Evolutionary conservation across 2,888 invertebrate species (phyloP).

Genomic region (Augochlorella aurata): DNA sequence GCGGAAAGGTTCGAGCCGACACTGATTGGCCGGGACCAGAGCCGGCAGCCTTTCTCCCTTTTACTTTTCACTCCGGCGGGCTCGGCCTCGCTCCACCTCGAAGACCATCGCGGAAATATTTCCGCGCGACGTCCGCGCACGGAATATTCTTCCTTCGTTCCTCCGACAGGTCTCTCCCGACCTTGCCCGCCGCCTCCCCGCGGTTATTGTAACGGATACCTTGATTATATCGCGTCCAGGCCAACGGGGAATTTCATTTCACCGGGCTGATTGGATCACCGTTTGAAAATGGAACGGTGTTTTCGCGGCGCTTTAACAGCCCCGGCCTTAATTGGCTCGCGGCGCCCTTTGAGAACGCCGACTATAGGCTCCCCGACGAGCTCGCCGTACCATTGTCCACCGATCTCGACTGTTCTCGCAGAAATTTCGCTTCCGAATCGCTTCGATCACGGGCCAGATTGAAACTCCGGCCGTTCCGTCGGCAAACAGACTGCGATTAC

Average conservation of each 20-base stretch:
- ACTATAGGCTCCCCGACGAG: neutral
- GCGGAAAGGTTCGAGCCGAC: slow-evolving; percentile 62
- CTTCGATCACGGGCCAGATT: neutral
- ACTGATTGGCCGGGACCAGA: slow-evolving; percentile 64
- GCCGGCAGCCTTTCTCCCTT: slow-evolving; percentile 47
- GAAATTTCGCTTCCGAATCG: neutral
- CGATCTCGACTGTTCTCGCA: neutral
- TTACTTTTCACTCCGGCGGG: slow-evolving; percentile 39
- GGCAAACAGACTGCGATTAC: neutral
- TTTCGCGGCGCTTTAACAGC: neutral
- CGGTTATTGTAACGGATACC: slow-evolving; percentile 37
- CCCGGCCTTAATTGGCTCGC: slow-evolving; percentile 17
- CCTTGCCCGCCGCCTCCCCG: neutral
- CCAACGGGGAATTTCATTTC: slow-evolving; percentile 36
- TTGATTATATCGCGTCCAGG: slow-evolving; percentile 18
- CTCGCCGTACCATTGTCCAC: neutral
- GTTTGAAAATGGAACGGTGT: slow-evolving; percentile 12
- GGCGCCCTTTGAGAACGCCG: slow-evolving; percentile 1
- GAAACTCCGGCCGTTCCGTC: neutral
- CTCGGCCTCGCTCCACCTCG: slow-evolving; percentile 14
- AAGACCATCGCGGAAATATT: slow-evolving; percentile 20
- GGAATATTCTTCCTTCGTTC: slow-evolving; percentile 13
- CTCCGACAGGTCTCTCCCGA: neutral
- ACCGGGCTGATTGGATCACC: slow-evolving; percentile 25
- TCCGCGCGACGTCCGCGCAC: neutral